These are phyloP conservation scores for Hylaeus anthracinus DNA, from an alignment of 1,140 invertebrate species.

Conservation along the genomic window DNA sequence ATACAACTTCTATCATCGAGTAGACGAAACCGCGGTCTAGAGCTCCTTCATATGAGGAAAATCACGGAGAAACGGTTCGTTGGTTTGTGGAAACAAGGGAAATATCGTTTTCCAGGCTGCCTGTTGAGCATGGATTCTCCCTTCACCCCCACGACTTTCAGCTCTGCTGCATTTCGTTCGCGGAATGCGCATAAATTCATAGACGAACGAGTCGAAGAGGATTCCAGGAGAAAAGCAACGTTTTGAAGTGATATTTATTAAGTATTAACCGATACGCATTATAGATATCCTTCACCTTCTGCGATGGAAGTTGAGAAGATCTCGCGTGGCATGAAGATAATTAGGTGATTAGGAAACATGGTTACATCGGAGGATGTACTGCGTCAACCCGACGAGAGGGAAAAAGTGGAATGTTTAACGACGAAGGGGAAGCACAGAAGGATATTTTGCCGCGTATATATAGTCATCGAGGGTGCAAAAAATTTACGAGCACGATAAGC, in stretches of 20 bases:
- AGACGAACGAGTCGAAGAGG: background rate
- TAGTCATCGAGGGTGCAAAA: conserved; percentile 11
- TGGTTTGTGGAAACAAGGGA: background rate
- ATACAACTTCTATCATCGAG: conserved; percentile 34
- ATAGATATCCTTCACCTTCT: too few relatives aligned
- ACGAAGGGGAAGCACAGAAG: background rate
- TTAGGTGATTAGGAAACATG: background rate
- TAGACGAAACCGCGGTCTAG: background rate
- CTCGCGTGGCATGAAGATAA: background rate
- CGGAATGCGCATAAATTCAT: background rate
- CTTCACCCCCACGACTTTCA: background rate
- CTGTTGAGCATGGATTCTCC: background rate
- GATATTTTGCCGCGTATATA: background rate
- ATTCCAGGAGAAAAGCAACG: background rate
- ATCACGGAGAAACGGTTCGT: background rate
- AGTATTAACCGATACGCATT: background rate
- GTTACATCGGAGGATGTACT: background rate
- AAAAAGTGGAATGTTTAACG: background rate
- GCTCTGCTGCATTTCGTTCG: background rate
- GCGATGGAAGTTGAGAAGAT: too few relatives aligned
- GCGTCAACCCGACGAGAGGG: background rate
- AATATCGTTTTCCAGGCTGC: background rate
- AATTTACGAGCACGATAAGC: conserved; percentile 31
- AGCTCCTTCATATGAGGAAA: background rate
- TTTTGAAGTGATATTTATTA: background rate